Evolutionary conservation across 2,113 vertebrate genomes (phyloP).

Genomic region (Carassius auratus): DNA sequence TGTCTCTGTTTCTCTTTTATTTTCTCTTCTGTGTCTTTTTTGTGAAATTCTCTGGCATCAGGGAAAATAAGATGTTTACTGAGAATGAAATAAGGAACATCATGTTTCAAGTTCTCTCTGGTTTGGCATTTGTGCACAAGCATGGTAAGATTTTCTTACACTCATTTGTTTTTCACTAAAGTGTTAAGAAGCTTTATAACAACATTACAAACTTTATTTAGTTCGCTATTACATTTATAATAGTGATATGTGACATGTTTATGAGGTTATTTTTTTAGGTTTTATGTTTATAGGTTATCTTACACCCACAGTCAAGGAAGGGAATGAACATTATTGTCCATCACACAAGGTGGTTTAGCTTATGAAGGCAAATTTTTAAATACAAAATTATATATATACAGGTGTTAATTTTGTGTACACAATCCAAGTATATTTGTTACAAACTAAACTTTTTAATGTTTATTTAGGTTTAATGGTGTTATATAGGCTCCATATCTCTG

Average conservation of each 20-base stretch:
- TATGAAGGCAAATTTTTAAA: too few species aligned
- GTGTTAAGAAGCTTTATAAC: not conserved
- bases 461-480: too few species aligned
- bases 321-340: not conserved
- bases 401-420: too few species aligned
- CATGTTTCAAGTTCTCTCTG: constrained; percentile 74
- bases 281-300: not conserved
- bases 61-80: constrained; percentile 79
- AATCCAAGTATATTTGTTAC: too few species aligned
- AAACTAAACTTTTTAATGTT: too few species aligned
- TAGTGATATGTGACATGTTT: not conserved
- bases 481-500: too few species aligned
- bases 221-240: not conserved
- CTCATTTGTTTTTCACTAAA: constrained; percentile 18
- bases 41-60: constrained; percentile 57
- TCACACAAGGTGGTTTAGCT: too few species aligned
- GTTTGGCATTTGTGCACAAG: constrained; percentile 80
- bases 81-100: constrained; percentile 83
- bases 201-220: not conserved
- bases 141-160: constrained; percentile 68
- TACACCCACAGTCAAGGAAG: not conserved
- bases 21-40: constrained; percentile 42
- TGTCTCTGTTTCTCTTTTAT: constrained; percentile 45
- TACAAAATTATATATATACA: too few species aligned
- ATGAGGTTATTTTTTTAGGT: too few species aligned